Base-by-base conservation (phyloP, 2,888 invertebrate genomes). In the Drosophila kanekoi region DNA sequence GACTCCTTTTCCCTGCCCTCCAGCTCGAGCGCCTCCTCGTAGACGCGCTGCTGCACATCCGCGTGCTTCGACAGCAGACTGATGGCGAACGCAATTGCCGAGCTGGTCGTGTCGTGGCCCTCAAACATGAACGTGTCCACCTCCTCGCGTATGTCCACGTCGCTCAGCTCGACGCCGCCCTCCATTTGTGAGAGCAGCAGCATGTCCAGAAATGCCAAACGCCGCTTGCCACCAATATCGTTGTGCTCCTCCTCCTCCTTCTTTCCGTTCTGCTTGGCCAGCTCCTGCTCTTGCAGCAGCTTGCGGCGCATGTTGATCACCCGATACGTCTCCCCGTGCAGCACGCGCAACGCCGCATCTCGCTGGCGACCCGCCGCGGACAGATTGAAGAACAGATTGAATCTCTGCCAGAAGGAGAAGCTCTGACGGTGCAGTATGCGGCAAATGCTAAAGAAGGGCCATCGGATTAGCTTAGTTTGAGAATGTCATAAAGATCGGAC, bases 121-220 rank as follows among this genome's bases (percentile, higher is more conserved):
- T 93, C 94, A 81, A 94, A 94, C 93, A 94, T 93, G 72, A 94
- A 94, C 0, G 94, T 94, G 72, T 94, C 93, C 10, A 94, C 93
- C 89, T 94, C 93, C 78, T 94, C 93, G 53, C 93, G 91, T 51
- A 94, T 93, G 56, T 94, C 93, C 32, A 91, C 87, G 70, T 93
- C 93, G 1, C 91, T 92, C 20, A 94, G 80, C 5, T 90, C 86
- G 0, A 49, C 48, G 0, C 49, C 87, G 8, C 92, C 93, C 63
- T 93, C 92, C 70, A 91, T 89, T 66, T 93, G 93, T 4, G 93
- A 90, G 35, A 93, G 92, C 14, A 94, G 76, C 48, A 94, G 72
- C 87, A 93, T 91, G 81, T 93, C 93, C 40, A 93, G 81, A 67
- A 93, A 93, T 6, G 93, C 93, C 71, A 93, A 87, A 14, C 92